A percentile compares a stretch with the other conserved stretches of the same genome.
Conservation (phyloP, 2,797 vertebrate genomes). For the Luscinia megarhynchos region DNA sequence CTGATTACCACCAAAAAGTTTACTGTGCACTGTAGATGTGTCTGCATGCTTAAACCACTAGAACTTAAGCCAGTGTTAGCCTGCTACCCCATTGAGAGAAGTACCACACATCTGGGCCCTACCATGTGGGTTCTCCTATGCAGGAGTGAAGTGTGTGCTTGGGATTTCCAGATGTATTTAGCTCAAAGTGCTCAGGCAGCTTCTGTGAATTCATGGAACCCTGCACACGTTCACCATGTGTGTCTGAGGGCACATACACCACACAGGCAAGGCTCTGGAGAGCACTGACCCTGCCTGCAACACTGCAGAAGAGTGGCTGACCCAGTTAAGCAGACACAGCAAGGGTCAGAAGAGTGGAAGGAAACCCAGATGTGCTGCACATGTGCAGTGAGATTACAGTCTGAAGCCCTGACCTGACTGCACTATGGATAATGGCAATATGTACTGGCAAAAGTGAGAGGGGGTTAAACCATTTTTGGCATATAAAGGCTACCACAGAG, state of each 20-base stretch:
- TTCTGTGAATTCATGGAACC: neutral
- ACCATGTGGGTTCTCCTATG: neutral
- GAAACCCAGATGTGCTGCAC: neutral
- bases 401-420: neutral
- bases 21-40: neutral
- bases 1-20: neutral
- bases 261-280: neutral
- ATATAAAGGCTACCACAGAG: neutral
- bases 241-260: neutral
- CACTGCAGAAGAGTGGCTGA: neutral
- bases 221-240: fast-evolving
- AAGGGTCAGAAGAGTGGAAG: neutral
- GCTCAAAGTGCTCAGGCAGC: neutral
- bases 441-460: neutral
- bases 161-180: neutral
- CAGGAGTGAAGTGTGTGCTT: neutral
- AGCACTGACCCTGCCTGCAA: neutral
- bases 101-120: too few relatives aligned
- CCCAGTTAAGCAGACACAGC: neutral
- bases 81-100: neutral
- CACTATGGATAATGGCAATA: neutral
- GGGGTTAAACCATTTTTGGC: neutral
- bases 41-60: neutral
- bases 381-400: neutral
- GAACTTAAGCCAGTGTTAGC: neutral